Evolutionary conservation across 2,888 invertebrate species (phyloP).

Genomic region (Eilema depressum): DNA sequence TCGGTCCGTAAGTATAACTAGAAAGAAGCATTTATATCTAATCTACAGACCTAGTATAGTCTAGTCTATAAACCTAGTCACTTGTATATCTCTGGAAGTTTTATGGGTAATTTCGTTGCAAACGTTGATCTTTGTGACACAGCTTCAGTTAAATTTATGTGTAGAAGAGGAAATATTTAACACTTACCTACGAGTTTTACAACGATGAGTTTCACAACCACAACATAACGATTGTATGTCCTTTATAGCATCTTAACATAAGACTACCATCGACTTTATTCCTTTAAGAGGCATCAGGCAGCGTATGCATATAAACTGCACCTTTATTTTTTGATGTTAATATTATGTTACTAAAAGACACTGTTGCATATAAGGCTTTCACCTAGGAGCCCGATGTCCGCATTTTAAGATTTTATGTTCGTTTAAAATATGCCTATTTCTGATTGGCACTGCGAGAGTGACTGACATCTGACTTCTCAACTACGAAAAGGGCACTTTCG

Average conservation of each 20-base stretch:
- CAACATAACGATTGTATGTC: not conserved
- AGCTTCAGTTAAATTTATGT: not conserved
- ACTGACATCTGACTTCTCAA: not conserved
- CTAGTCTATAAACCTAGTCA: not conserved
- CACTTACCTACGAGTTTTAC: not conserved
- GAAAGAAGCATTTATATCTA: too few relatives aligned
- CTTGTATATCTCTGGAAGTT: not conserved
- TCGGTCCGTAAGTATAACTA: too few relatives aligned
- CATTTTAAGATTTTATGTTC: too few relatives aligned
- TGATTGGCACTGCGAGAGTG: too few relatives aligned
- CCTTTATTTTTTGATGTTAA: not conserved
- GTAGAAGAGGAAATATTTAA: not conserved
- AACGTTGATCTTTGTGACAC: not conserved
- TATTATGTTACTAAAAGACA: not conserved
- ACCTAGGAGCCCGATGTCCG: too few relatives aligned
- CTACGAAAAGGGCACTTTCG: not conserved
- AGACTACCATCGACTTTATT: not conserved
- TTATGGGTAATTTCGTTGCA: not conserved
- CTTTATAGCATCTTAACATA: not conserved
- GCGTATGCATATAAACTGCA: not conserved
- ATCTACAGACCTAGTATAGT: too few relatives aligned
- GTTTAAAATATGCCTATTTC: not conserved
- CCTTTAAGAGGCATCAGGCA: not conserved
- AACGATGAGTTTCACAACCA: not conserved
- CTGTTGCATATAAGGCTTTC: not conserved